Evolutionary conservation across 1,140 invertebrate genomes (phyloP), one percentile per base, ranked within the genome.

Genomic region (Ostrea denselamellosa): DNA sequence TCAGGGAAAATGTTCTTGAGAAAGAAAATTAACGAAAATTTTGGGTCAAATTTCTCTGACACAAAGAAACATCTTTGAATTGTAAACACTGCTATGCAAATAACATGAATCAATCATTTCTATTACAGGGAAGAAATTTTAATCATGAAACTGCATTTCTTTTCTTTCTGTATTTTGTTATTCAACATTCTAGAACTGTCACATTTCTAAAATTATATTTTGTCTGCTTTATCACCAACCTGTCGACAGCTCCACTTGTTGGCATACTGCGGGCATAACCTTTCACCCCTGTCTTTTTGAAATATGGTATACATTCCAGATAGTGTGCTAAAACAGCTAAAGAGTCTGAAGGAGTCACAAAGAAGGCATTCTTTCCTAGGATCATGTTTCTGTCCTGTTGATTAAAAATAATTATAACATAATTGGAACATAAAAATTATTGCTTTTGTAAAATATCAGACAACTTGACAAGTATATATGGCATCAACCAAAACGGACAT

Each of bases 221-320:
- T 53, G n/a, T 83, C 44, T 83, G 44, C 17, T 17, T 84, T 65
- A 51, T 81, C 19, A 58, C 58, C 81, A 94, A 97, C 96, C 96
- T 96, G 95, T 99, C 99, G 28, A 99, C 97, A 88, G 99, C 99
- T 12, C 97, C 97, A 88, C 98, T 97, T n/a, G 99, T 99, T 17
- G 99, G 99, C 99, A 99, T 99, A 92, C 98, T 98, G 92, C 99
- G 96, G 7, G 99, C 99, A 95, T 97, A 98, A 22, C 99, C 99
- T 94, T 97, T 97, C 0, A 99, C 96, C 17, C 93, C 93, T 89
- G 96, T 97, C 91, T 97, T 97, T 94, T 97, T 95, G 95, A 99
- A 99, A 95, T 99, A 99, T 8, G 98, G 98, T 93, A 99, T 99
- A 92, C 96, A 96, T 65, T 98, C 96, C 54, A 99, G 95, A 95